Evolutionary conservation across 2,797 vertebrate species (phyloP), one percentile per base, ranked within the genome.

Genomic region (Botia almorhae): DNA sequence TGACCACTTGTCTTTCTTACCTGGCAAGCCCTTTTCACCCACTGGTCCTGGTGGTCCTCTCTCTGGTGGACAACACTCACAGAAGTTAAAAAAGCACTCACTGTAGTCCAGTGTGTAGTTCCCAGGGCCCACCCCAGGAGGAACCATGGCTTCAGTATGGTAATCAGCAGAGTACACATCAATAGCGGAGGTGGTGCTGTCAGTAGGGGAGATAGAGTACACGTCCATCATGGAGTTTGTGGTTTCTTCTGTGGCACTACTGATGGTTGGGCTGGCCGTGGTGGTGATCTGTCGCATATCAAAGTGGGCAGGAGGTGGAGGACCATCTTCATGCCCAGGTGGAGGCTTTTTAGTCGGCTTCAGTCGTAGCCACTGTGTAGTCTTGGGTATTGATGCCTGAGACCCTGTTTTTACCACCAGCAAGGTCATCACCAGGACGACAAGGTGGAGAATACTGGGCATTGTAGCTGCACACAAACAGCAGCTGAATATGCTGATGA

Each of bases 71-170:
- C 97, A 99, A 86, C 97, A 99, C 83, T 95, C 96, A 75, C 97
- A 99, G 87, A 97, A 93, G 88, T 99, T 98, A 87, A 95, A 95
- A 90, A 96, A 96, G 87, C 96, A 97, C 82, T 96, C 96, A 0
- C 90, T 94, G 1, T 94, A 88, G 82, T 97, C 96, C 0, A 97
- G 88, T 0, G 95, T 95, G 86, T 92, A 94, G 84, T 96, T 97
- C 76, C 94, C 94, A 0, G 84, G 84, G 8, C 74, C 78, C 36
- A 83, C 90, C 63, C 90, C 91, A 0, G 89, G 92, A 3, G 89
- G 85, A 1, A 78, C 82, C 58, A 89, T 72, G 33, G 89, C 81
- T 23, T 93, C 92, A 0, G 84, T 85, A 84, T 86, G 90, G 82
- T 91, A 91, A 61, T 92, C 92, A 1, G 92, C 89, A 29, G 91